phyloP scores from a whole-genome alignment of 2,888 invertebrate genomes.

The Andrena bicolor region DNA sequence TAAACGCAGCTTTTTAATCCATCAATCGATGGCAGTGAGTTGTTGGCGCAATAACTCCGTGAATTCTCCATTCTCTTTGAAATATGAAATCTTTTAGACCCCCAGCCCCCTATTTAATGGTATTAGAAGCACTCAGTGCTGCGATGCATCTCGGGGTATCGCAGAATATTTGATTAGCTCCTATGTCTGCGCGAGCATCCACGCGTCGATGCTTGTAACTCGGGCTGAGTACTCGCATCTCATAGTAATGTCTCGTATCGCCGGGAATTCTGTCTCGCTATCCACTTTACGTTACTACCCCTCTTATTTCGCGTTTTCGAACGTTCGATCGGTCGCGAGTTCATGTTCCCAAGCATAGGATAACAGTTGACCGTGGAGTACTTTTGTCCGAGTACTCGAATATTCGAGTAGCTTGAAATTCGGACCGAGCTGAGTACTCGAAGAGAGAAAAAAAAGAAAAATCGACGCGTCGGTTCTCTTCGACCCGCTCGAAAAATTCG shows the following conservation, averaged over 20 bases:
- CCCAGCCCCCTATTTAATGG: neutral
- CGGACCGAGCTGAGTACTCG: no score
- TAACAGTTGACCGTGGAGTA: no score
- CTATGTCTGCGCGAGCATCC: neutral
- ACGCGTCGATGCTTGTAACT: neutral
- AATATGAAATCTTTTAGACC: no score
- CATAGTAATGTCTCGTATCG: neutral
- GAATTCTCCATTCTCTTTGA: neutral
- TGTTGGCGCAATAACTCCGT: neutral
- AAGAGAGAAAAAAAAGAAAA: no score
- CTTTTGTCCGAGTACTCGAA: no score
- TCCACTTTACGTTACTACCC: neutral
- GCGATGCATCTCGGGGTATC: neutral
- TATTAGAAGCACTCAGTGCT: neutral
- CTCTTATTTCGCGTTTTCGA: neutral
- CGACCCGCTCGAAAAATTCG: no score
- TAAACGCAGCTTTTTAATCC: constrained; percentile 34
- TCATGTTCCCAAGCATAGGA: no score
- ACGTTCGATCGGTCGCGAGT: neutral
- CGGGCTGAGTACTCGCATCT: neutral
- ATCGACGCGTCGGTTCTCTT: no score
- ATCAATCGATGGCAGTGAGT: neutral
- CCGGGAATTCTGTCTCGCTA: neutral
- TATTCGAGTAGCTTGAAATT: no score
- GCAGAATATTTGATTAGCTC: constrained; percentile 30